Conservation (phyloP, 2,113 vertebrate species). For the Hymenochirus boettgeri region DNA sequence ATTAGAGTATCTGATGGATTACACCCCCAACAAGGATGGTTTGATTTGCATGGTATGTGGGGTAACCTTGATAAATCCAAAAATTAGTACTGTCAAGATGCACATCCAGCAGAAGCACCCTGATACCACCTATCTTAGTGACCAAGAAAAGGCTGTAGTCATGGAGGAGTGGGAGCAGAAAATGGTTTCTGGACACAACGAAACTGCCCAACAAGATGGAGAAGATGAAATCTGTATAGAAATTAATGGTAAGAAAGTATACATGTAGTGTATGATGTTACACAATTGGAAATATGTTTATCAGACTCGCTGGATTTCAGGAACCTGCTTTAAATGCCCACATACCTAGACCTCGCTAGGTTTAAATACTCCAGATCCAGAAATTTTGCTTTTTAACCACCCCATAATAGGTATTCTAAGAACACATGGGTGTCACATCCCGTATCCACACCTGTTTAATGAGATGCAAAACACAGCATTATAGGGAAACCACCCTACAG, state of each 20-base stretch:
- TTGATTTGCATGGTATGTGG: slow-evolving; percentile 77
- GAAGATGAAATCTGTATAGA: slow-evolving; percentile 28
- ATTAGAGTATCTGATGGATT: slow-evolving; percentile 72
- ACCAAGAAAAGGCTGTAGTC: slow-evolving; percentile 63
- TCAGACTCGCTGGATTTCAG: no score
- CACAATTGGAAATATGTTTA: no score
- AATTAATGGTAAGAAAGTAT: slow-evolving; percentile 25
- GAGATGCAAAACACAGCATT: no score
- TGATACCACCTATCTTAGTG: slow-evolving; percentile 67
- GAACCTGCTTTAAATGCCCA: no score
- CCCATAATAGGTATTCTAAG: no score
- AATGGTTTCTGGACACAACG: slow-evolving; percentile 46
- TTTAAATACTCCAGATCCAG: no score
- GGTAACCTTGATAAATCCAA: slow-evolving; percentile 68
- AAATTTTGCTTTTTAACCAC: no score
- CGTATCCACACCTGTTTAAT: no score
- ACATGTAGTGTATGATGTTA: neutral
- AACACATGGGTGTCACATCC: no score
- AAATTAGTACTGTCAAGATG: slow-evolving; percentile 75
- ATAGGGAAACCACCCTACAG: no score
- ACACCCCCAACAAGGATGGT: slow-evolving; percentile 59
- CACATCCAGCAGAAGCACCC: slow-evolving; percentile 83
- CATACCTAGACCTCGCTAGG: no score
- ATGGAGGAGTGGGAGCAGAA: slow-evolving; percentile 80
- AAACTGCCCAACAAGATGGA: slow-evolving; percentile 8